phyloP scores from a whole-genome alignment of 2,888 invertebrate genomes.

The Eubasilissa splendida region DNA sequence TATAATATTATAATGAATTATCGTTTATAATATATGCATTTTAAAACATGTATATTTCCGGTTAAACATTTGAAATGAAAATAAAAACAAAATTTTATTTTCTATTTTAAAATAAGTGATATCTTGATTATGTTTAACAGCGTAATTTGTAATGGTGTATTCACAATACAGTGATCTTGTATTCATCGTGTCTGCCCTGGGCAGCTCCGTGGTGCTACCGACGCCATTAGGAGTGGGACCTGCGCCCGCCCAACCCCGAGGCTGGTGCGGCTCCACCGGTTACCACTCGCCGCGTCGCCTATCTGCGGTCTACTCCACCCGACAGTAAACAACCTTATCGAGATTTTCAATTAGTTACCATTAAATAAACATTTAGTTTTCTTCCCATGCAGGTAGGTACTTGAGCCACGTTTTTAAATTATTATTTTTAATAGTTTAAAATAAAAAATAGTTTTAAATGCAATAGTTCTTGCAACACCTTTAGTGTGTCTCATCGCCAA shows the following conservation, averaged over 20 bases:
- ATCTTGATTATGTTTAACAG: conserved; percentile 7
- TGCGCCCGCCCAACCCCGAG: conserved; percentile 22
- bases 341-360: background rate
- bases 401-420: too few relatives aligned
- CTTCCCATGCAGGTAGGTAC: too few relatives aligned
- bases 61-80: too few relatives aligned
- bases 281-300: conserved; percentile 9
- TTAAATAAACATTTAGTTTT: too few relatives aligned
- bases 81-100: too few relatives aligned
- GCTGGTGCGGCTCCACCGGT: background rate
- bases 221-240: conserved; percentile 26
- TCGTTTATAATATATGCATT: too few relatives aligned
- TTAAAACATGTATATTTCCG: too few relatives aligned
- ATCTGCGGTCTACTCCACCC: conserved; percentile 5
- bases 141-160: conserved; percentile 5
- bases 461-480: too few relatives aligned
- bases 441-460: too few relatives aligned
- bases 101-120: background rate
- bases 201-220: conserved; percentile 7
- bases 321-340: background rate
- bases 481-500: too few relatives aligned
- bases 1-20: too few relatives aligned
- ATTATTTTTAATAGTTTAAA: too few relatives aligned
- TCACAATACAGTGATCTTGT: conserved; percentile 8
- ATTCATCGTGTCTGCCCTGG: conserved; percentile 5